Evolutionary conservation across 2,888 invertebrate species (phyloP), one percentile per base, ranked within the genome.

Genomic region (Adineta ricciae): DNA sequence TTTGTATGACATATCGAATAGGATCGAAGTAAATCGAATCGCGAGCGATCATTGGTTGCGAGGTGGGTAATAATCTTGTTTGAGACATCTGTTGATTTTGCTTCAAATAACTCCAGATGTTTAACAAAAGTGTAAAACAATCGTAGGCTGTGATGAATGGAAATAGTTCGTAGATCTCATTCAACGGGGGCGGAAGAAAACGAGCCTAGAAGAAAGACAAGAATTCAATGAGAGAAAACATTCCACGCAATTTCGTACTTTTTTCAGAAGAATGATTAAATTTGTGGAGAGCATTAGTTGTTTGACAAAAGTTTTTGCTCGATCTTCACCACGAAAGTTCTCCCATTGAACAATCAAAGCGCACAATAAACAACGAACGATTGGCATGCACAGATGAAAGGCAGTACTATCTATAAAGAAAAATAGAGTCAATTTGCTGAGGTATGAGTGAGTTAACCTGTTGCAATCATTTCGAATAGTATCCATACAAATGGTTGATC

Each of bases 311-410:
- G 11, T 38, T 78, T 41, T 78, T 9, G 78, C 78, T 78, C 78
- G 38, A 41, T 78, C 78, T 78, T 78, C 78, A 5, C 64, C 64
- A 38, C 78, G 78, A 24, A 78, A 41, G 41, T 78, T 78, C 41
- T 78, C 78, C 78, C 78, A 78, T 78, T 78, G 78, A n/a, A 78
- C 78, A 78, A 78, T 78, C 9, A 78, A n/a, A 41, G 78, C 38
- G 41, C 78, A 38, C 41, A 78, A 78, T 41, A 78, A n/a, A 78
- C 78, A 78, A 38, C 78, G 78, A 41, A 78, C 8, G 2, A 78
- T 38, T n/a, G 78, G 78, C n/a, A 78, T 11, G n/a, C 78, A 78
- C n/a, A 78, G 41, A 24, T 78, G 78, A 78, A 78, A 78, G 2
- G 78, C 24, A 78, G 38, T 78, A 24, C 1, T 41, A 78, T 78